Conservation (phyloP, 2,888 invertebrate species). For the Aradus depressus region DNA sequence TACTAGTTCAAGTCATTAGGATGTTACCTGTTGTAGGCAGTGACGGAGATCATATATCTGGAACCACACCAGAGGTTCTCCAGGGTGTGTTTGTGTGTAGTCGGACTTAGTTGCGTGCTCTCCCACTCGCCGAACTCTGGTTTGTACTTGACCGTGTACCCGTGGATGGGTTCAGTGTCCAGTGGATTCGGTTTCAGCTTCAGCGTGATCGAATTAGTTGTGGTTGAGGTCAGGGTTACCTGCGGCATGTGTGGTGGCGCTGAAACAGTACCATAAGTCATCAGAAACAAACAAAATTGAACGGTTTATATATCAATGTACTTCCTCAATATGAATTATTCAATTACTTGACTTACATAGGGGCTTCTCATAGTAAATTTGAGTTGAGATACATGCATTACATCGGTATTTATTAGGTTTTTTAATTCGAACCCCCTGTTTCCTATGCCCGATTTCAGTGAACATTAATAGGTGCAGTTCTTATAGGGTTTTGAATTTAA, state of each 20-base stretch:
- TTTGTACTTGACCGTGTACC: slow-evolving; percentile 84
- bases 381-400: too few species aligned
- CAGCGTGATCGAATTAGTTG: slow-evolving; percentile 61
- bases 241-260: slow-evolving; percentile 68
- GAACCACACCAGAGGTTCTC: slow-evolving; percentile 86
- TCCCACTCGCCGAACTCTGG: slow-evolving; percentile 93
- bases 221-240: slow-evolving; percentile 60
- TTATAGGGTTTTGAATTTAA: too few species aligned
- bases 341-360: too few species aligned
- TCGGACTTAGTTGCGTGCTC: slow-evolving; percentile 59
- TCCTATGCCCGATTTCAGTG: too few species aligned
- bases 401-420: too few species aligned
- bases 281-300: too few species aligned
- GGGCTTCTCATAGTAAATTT: too few species aligned
- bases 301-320: too few species aligned
- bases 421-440: too few species aligned
- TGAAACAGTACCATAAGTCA: slow-evolving; percentile 36
- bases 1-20: too few species aligned
- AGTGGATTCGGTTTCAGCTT: slow-evolving; percentile 60
- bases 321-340: too few species aligned
- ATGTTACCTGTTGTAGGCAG: slow-evolving; percentile 75
- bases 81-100: slow-evolving; percentile 69
- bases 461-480: too few species aligned
- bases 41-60: slow-evolving; percentile 83
- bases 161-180: slow-evolving; percentile 79